These are phyloP conservation scores for Falcaria lacertinaria DNA, from an alignment of 2,888 invertebrate species.

Conservation along the genomic window DNA sequence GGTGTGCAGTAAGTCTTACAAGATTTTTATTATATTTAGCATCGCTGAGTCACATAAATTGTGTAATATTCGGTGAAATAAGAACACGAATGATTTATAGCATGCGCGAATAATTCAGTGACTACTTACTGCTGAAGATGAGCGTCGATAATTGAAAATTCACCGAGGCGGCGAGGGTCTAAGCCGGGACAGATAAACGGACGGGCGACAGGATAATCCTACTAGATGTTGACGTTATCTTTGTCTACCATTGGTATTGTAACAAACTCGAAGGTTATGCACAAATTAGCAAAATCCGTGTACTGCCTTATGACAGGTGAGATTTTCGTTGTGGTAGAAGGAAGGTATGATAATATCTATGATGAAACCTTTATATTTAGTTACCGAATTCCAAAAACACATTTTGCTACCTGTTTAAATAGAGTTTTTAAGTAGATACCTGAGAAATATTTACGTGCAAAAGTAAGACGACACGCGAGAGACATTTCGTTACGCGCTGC, in stretches of 20 bases:
- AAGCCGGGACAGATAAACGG: constrained; percentile 31
- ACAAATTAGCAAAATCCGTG: constrained; percentile 17
- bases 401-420: too few relatives aligned
- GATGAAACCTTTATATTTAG: too few relatives aligned
- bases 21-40: too few relatives aligned
- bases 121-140: constrained; percentile 35
- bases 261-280: constrained; percentile 27
- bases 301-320: background rate
- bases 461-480: background rate
- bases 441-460: background rate
- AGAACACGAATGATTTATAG: constrained; percentile 17
- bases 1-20: too few relatives aligned
- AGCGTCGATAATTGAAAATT: constrained; percentile 53
- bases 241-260: constrained; percentile 35
- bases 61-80: constrained; percentile 8
- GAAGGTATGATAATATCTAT: background rate
- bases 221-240: constrained; percentile 42
- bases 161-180: constrained; percentile 30
- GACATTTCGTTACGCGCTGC: background rate
- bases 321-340: background rate
- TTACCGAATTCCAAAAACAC: too few relatives aligned
- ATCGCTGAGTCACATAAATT: background rate
- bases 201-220: constrained; percentile 32
- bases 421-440: background rate
- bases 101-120: constrained; percentile 33